A percentile compares a stretch with the other conserved stretches of the same genome.
Evolutionary conservation across 2,113 vertebrate species (phyloP).

Genomic region (Oncorhynchus masou): DNA sequence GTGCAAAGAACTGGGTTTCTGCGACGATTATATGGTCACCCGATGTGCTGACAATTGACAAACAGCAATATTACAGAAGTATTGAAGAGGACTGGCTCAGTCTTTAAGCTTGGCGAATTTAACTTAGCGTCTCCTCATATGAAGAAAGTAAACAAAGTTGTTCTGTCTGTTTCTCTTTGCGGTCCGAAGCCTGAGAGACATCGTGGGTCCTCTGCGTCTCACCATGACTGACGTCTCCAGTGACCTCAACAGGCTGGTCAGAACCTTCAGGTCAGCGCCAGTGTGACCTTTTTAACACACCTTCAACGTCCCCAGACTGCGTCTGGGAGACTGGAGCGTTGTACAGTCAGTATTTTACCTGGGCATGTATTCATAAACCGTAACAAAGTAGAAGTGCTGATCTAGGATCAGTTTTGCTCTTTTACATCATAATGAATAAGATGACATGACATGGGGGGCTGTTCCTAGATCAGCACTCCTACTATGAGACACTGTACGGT

Average conservation of each 20-base stretch:
- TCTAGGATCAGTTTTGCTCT: too few species aligned
- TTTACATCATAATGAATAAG: too few species aligned
- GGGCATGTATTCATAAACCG: too few species aligned
- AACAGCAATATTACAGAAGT: too few species aligned
- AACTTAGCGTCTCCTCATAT: too few species aligned
- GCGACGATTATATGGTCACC: too few species aligned
- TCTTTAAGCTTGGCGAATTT: too few species aligned
- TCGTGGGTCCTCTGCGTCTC: constrained; percentile 82
- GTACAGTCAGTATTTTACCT: too few species aligned
- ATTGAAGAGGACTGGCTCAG: too few species aligned
- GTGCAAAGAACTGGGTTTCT: too few species aligned
- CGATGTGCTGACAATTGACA: too few species aligned
- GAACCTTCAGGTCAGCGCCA: constrained; percentile 84
- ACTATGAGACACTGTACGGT: background rate
- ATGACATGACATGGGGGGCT: background rate
- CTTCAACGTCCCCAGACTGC: background rate
- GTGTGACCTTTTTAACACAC: background rate
- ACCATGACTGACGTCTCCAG: constrained; percentile 79
- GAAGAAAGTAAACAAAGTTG: background rate
- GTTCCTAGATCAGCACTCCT: background rate
- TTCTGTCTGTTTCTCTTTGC: constrained; percentile 22
- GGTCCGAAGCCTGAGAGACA: constrained; percentile 76
- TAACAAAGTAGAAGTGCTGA: too few species aligned
- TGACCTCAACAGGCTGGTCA: constrained; percentile 85
- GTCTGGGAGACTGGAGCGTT: background rate